Base-by-base conservation (phyloP, 2,113 vertebrate genomes). In the Ondatra zibethicus region DNA sequence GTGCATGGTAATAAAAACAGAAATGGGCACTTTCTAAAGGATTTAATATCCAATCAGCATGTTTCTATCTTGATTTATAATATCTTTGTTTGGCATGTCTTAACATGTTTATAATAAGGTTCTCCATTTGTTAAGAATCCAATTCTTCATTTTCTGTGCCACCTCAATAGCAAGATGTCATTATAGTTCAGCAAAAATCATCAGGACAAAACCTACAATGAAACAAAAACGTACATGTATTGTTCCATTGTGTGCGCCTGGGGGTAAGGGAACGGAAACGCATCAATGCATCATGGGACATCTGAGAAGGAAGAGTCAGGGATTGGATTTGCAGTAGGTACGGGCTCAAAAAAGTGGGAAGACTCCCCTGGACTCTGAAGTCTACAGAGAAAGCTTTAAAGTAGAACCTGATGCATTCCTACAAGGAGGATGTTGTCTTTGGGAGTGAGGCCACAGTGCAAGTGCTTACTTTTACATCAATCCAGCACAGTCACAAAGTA, bases 121-220 rank as follows among this genome's bases (percentile, higher is more conserved):
- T 70, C 91, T 93, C 29, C 11, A 65, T 70, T 88, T 76, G 85
- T 11, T 88, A 81, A 66, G 86, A 73, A 82, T 77, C 14, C 73
- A 77, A 7, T n/a, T 78, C 39, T 89, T 94, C 52, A 12, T 78
- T 81, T 94, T 73, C 39, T 13, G 0, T 72, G 7, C 92, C 52
- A 80, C 21, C 8, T 92, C n/a, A 45, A 0, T 55, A 88, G 75
- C 42, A 93, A 92, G 63, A 65, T 73, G 7, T 42, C 45, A 85
- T 63, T n/a, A 3, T 4, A 6, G 8, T 70, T 81, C n/a, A 89
- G 21, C 31, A 50, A 39, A 16, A 29, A 70, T 58, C 36, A 84
- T 23, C n/a, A 80, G 82, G 8, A 78, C 27, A 33, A 65, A 12
- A 31, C 33, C 12, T 75, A 3, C 3, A 58, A 65, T 47, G 45